Base-by-base conservation (phyloP, 2,888 invertebrate genomes). In the Dryomyza anilis region DNA sequence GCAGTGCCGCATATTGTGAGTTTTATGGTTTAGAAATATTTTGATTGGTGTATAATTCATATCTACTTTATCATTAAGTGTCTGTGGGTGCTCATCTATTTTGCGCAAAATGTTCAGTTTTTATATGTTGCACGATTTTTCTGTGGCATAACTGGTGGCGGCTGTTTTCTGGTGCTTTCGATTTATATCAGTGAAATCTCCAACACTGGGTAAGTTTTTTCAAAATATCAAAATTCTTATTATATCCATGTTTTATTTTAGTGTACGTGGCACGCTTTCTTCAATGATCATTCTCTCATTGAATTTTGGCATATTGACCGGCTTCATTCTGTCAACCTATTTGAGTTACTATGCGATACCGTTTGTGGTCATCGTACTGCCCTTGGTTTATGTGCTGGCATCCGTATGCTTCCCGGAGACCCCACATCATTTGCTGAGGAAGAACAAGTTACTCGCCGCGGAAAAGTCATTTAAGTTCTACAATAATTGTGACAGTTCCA, bases 181-280 rank as follows among this genome's bases (percentile, higher is more conserved):
- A 73, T 83, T 4, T 83, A 74, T 39, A 74, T 83, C 3, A 76
- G 81, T 6, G 83, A 83, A 70, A 76, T 83, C 6, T 77, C 81
- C 1, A 77, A 81, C 45, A 73, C 74, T 16, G 69, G 70, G 83
- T 83, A 65, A 72, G 74, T 67, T 3, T 14, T 8, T 4, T 50
- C 50, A 7, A 5, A 25, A 29, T 29, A 10, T n/a, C 14, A 30
- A 8, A 45, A 30, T 33, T 19, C 19, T 12, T 33, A 30, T 8
- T 45, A 3, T 25, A 3, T 27, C 5, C 3, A 25, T 27, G 8
- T 23, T 1, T 21, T 23, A n/a, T 58, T 67, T 1, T 19, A 81
- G 81, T 12, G 76, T 82, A 50, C 81, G 83, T 2, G 83, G 83
- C 0, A 72, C 77, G 0, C 64, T 83, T 4, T 75, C 78, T 4